Evolutionary conservation across 2,797 vertebrate genomes (phyloP).

Genomic region (Tapera naevia): DNA sequence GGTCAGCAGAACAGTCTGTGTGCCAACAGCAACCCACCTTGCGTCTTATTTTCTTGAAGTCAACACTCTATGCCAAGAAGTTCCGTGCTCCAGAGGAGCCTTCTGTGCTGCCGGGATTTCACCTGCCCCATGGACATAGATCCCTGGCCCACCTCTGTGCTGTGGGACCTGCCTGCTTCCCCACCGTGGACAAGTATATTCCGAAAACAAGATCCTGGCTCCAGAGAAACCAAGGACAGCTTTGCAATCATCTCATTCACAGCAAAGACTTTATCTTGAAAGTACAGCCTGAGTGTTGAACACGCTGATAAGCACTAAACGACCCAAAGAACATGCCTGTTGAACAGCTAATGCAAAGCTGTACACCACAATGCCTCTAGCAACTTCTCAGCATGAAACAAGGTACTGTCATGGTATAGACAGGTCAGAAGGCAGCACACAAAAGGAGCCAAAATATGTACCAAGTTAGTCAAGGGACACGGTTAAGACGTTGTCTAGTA

Average conservation of each 20-base stretch:
- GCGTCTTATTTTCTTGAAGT: background rate
- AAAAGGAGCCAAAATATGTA: background rate
- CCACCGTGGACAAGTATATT: background rate
- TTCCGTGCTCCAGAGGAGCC: background rate
- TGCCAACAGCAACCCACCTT: background rate
- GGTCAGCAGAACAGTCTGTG: background rate
- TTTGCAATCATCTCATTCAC: background rate
- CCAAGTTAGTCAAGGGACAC: background rate
- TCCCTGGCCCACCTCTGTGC: background rate
- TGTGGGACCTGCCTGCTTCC: background rate
- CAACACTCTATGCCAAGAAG: accelerated
- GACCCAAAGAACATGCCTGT: background rate
- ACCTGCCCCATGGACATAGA: background rate
- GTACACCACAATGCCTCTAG: background rate
- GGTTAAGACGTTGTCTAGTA: background rate
- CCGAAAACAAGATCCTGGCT: background rate
- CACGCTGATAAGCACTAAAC: background rate
- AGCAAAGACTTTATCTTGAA: background rate
- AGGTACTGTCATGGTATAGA: background rate
- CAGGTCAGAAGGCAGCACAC: background rate
- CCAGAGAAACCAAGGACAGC: background rate
- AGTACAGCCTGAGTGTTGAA: background rate
- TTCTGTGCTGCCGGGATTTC: background rate
- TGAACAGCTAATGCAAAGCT: background rate
- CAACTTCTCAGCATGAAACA: background rate